A percentile compares a stretch with the other conserved stretches of the same genome.
phyloP scores from a whole-genome alignment of 2,113 vertebrate genomes.

The Calidris pygmaea region DNA sequence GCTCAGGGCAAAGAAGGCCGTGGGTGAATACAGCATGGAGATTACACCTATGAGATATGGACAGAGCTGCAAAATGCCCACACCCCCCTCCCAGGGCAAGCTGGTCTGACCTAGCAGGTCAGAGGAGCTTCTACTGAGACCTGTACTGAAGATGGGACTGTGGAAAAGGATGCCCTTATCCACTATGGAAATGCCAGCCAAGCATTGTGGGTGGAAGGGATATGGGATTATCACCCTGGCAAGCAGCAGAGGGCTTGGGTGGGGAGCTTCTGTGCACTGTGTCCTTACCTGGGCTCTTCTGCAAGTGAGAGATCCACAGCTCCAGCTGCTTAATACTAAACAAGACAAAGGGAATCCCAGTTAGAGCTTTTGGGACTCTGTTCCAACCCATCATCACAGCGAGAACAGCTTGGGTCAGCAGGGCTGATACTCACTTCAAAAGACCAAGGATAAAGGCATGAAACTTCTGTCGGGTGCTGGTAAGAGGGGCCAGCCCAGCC shows the following conservation, averaged over 20 bases:
- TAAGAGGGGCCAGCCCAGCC: slow-evolving; percentile 82
- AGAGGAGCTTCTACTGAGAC: not conserved
- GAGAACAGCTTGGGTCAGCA: not conserved
- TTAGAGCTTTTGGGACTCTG: not conserved
- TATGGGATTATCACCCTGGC: not conserved
- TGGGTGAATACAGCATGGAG: slow-evolving; percentile 71
- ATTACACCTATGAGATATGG: slow-evolving; percentile 42
- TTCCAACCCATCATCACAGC: fast-evolving
- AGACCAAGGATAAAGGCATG: slow-evolving; percentile 93
- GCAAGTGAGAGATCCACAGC: slow-evolving; percentile 89
- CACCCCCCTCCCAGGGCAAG: not conserved
- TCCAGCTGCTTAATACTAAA: slow-evolving; percentile 88
- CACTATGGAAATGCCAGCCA: fast-evolving
- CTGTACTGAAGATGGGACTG: not conserved
- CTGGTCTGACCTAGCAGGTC: not conserved
- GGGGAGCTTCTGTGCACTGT: not conserved
- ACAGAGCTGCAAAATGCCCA: not conserved
- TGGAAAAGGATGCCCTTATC: not conserved
- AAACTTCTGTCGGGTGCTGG: slow-evolving; percentile 85
- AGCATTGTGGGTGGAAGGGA: fast-evolving
- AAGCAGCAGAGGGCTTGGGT: fast-evolving
- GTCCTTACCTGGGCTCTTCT: slow-evolving; percentile 84
- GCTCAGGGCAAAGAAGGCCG: slow-evolving; percentile 75
- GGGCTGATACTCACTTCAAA: slow-evolving; percentile 84
- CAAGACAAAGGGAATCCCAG: not conserved